A percentile compares a stretch with the other conserved stretches of the same genome.
phyloP scores from a whole-genome alignment of 2,888 invertebrate genomes.

The Caenorhabditis angaria region DNA sequence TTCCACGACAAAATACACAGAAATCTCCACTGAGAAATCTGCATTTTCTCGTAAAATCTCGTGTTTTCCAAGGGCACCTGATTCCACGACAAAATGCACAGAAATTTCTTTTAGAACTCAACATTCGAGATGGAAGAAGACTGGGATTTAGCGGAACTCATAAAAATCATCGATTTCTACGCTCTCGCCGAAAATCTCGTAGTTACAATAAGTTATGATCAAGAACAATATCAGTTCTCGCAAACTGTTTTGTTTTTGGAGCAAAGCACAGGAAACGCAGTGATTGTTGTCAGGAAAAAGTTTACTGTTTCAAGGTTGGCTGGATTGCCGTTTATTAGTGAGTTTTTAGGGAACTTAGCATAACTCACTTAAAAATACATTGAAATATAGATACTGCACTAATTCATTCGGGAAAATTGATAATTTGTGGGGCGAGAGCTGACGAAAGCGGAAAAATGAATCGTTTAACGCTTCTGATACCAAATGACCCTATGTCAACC shows the following conservation, averaged over 20 bases:
- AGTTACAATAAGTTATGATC: conserved; percentile 16
- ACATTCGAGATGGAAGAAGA: neutral
- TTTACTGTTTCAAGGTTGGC: conserved; percentile 18
- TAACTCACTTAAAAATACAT: neutral
- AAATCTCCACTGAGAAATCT: neutral
- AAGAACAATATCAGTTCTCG: conserved; percentile 17
- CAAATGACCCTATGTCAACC: neutral
- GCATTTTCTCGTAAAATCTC: neutral
- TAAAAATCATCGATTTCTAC: conserved; percentile 5
- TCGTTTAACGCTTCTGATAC: neutral
- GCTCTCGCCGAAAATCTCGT: neutral
- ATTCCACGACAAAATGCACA: no score
- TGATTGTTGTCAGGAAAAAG: conserved; percentile 10
- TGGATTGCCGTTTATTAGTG: conserved; percentile 30
- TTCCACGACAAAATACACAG: neutral
- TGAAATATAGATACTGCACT: conserved; percentile 18
- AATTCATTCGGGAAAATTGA: conserved; percentile 17
- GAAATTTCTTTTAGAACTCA: neutral
- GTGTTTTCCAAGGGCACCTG: no score
- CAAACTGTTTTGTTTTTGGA: conserved; percentile 23
- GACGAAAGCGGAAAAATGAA: neutral
- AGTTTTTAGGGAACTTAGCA: conserved; percentile 3
- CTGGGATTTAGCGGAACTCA: neutral
- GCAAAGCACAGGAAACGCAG: conserved; percentile 7
- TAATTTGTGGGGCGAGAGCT: conserved; percentile 24